Base-by-base conservation (phyloP, 1,140 invertebrate species). In the Gonioctena quinquepunctata region DNA sequence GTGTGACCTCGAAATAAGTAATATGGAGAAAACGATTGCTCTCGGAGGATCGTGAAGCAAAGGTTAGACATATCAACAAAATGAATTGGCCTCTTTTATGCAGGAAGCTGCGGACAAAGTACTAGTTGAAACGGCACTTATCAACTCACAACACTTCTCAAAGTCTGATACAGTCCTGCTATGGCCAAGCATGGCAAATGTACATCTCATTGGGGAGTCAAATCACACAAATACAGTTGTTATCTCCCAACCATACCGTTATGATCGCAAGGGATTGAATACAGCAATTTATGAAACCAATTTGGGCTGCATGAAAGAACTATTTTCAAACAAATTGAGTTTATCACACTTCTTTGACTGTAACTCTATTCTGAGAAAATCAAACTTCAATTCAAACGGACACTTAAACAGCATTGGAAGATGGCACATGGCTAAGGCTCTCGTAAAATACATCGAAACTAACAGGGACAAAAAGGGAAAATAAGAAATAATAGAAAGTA, bases 181-280 rank as follows among this genome's bases (percentile, higher is more conserved):
- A 54, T 54, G 50, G 50, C 50, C 50, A 54, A 54, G 50, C 18
- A 54, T 54, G 50, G 50, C 50, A 54, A 22, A 21, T 54, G 50
- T 19, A 22, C 50, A 54, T 7, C 50, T 13, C 28, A 33, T 33
- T 33, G 28, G n/a, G 28, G 8, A 33, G n/a, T 33, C 28, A 33
- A 33, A 33, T 11, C 28, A 33, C 50, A 54, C 50, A 19, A 54
- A 54, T 22, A 54, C 50, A 54, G 16, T 54, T 54, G 50, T 54
- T 54, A 22, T 21, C 50, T 54, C 50, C 18, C 16, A 54, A 54
- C 50, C 50, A 19, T 54, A 54, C 50, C 50, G 18, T 54, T 54
- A 54, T 54, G 11, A 54, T 54, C 21, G 21, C 11, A 8, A 54
- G 18, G 18, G 16, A 3, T 54, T 54, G 18, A 54, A 54, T 16